Percentiles rank a stretch among this genome's conserved stretches.
Evolutionary conservation across 2,113 vertebrate species (phyloP).

Genomic region (Cyprinodon brontotheroides): DNA sequence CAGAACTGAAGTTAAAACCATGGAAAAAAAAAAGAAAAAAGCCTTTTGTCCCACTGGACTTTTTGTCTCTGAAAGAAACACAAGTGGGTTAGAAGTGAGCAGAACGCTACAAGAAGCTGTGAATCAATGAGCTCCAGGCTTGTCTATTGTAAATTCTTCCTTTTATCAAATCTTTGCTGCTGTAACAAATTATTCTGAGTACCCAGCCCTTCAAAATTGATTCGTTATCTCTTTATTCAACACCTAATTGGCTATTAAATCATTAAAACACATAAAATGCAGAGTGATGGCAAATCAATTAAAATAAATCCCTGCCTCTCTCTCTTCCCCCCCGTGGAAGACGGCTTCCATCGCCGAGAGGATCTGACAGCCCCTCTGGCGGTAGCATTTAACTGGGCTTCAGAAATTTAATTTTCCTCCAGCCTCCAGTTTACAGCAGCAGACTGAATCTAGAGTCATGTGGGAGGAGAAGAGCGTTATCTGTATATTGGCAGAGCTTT

Average conservation of each 20-base stretch:
- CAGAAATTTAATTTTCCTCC: conserved; percentile 49
- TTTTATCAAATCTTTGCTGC: conserved; percentile 1
- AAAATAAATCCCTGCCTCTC: conserved; percentile 22
- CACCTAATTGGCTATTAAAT: conserved; percentile 62
- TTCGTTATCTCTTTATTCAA: conserved; percentile 21
- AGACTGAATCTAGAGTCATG: conserved; percentile 19
- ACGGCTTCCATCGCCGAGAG: conserved; percentile 27
- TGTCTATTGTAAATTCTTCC: background rate
- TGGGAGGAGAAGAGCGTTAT: conserved; percentile 43
- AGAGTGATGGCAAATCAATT: conserved; percentile 33
- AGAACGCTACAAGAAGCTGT: background rate
- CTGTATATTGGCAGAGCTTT: conserved; percentile 41
- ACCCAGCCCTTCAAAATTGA: conserved; percentile 1
- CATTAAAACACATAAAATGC: conserved; percentile 44
- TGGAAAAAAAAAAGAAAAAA: background rate
- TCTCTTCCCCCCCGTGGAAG: conserved; percentile 4
- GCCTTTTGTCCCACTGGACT: background rate
- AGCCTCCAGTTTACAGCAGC: conserved; percentile 1
- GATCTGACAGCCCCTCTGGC: conserved; percentile 48
- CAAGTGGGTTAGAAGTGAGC: background rate
- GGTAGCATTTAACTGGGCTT: conserved; percentile 66
- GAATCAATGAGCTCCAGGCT: background rate
- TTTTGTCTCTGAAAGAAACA: background rate
- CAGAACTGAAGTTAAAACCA: background rate
- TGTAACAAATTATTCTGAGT: background rate